Conservation (phyloP, 2,113 vertebrate genomes). For the Dunckerocampus dactyliophorus region DNA sequence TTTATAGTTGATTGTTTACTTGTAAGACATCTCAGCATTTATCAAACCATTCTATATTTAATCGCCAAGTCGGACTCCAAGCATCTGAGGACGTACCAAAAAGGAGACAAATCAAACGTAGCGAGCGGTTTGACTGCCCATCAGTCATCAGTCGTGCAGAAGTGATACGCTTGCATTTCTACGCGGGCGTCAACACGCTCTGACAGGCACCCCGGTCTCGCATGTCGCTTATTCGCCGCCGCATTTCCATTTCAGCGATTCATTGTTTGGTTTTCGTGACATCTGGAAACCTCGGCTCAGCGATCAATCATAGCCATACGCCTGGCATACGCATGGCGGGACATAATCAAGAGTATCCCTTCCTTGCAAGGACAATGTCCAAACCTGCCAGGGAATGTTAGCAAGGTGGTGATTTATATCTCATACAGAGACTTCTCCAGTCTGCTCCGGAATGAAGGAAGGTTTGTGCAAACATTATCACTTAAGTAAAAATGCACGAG, state of each 20-base stretch:
- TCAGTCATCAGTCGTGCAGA: conserved; percentile 23
- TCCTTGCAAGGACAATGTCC: neutral
- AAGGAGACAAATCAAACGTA: conserved; percentile 1
- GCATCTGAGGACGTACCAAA: neutral
- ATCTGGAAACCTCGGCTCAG: no score
- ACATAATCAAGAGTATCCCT: neutral
- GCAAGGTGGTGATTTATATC: neutral
- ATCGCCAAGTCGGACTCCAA: neutral
- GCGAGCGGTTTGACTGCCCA: neutral
- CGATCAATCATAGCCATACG: no score
- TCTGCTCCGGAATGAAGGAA: no score
- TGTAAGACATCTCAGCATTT: neutral
- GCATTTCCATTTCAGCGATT: no score
- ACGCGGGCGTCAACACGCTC: neutral
- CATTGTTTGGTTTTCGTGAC: no score
- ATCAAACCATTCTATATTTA: neutral
- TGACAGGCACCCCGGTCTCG: conserved; percentile 12
- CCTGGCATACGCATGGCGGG: neutral
- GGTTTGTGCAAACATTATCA: no score
- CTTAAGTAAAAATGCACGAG: no score
- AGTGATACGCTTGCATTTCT: conserved; percentile 2
- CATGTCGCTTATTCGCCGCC: neutral
- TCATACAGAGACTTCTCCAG: neutral
- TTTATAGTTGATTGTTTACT: neutral
- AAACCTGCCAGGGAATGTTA: no score